phyloP scores from a whole-genome alignment of 2,888 invertebrate genomes.

The Orthosia gothica region DNA sequence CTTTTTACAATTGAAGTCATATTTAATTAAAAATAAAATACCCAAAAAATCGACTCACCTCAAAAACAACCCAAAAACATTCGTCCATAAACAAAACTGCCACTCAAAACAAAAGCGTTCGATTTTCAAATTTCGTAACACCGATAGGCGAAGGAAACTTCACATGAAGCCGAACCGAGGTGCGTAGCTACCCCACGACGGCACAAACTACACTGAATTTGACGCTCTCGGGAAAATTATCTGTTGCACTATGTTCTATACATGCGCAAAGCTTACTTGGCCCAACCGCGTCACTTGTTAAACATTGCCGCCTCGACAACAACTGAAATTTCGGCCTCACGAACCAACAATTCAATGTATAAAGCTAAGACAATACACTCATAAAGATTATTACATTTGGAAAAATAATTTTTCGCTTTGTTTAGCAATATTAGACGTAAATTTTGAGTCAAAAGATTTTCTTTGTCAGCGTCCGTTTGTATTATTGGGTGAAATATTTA shows the following conservation, averaged over 20 bases:
- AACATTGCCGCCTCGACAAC: conserved; percentile 65
- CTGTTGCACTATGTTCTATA: conserved; percentile 79
- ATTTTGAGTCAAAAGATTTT: conserved; percentile 75
- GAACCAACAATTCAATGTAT: conserved; percentile 63
- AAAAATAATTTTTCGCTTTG: conserved; percentile 78
- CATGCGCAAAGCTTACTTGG: conserved; percentile 79
- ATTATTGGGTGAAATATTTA: conserved; percentile 61
- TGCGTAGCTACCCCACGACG: conserved; percentile 72
- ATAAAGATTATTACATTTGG: conserved; percentile 60
- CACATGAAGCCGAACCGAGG: conserved; percentile 62
- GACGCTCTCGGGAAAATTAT: conserved; percentile 76
- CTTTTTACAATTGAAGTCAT: neutral
- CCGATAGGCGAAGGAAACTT: conserved; percentile 77
- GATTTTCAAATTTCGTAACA: conserved; percentile 73
- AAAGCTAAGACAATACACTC: conserved; percentile 16
- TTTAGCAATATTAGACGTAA: conserved; percentile 75
- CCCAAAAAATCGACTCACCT: conserved; percentile 68
- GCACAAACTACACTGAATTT: conserved; percentile 79
- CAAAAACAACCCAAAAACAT: conserved; percentile 63
- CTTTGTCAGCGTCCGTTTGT: conserved; percentile 71
- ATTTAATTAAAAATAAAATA: neutral
- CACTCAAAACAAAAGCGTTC: conserved; percentile 74
- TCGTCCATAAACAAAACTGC: conserved; percentile 74
- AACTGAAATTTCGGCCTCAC: neutral
- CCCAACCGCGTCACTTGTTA: conserved; percentile 43